Conservation (phyloP, 2,888 invertebrate genomes). For the Gymnocheta viridis region DNA sequence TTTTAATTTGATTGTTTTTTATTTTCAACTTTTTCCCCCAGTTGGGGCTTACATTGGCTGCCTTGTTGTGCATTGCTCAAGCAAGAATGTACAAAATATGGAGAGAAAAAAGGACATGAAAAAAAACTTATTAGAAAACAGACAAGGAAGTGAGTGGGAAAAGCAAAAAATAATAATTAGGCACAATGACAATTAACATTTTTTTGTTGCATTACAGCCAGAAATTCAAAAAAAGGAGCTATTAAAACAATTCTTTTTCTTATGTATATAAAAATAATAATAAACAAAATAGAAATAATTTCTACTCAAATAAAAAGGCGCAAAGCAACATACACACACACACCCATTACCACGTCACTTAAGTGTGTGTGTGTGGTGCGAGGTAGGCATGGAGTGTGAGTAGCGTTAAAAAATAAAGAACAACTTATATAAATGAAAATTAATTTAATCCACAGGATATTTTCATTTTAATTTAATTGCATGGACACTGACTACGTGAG, state of each 20-base stretch:
- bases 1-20: constrained; percentile 69
- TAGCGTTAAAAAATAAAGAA: constrained; percentile 48
- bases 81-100: neutral
- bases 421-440: constrained; percentile 82
- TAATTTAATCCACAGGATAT: constrained; percentile 82
- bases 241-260: constrained; percentile 64
- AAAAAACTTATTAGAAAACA: constrained; percentile 18
- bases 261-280: constrained; percentile 58
- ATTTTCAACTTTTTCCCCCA: neutral
- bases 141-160: constrained; percentile 8
- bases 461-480: constrained; percentile 82
- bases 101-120: constrained; percentile 47
- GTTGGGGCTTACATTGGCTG: constrained; percentile 15
- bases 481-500: constrained; percentile 80
- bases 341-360: neutral
- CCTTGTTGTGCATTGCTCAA: constrained; percentile 9
- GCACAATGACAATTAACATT: constrained; percentile 70
- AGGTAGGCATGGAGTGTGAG: constrained; percentile 25
- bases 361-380: constrained; percentile 1
- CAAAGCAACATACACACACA: constrained; percentile 11
- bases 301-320: constrained; percentile 32
- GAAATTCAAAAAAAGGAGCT: constrained; percentile 37
- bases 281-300: constrained; percentile 68
- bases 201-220: constrained; percentile 50
- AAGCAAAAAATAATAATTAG: constrained; percentile 68